phyloP scores from a whole-genome alignment of 2,888 invertebrate genomes.

The Drosophila mimica region DNA sequence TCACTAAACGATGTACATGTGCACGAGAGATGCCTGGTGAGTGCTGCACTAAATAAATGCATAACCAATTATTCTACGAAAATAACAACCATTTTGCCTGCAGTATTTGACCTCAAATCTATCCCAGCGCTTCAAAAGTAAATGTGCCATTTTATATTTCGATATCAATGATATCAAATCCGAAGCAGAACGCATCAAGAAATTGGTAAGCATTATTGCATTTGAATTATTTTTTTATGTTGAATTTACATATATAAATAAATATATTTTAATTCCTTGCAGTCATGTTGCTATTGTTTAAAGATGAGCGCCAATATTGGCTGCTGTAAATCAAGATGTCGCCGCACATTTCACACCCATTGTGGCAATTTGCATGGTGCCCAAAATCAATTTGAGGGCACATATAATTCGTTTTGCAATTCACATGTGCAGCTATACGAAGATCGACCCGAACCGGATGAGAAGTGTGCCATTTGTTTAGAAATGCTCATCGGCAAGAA shows the following conservation, averaged over 20 bases:
- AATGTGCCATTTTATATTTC: constrained; percentile 91
- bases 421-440: constrained; percentile 44
- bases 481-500: constrained; percentile 82
- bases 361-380: constrained; percentile 89
- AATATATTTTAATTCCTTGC: constrained; percentile 1
- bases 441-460: constrained; percentile 26
- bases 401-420: constrained; percentile 86
- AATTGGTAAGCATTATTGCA: constrained; percentile 86
- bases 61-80: background rate
- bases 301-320: constrained; percentile 89
- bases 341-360: constrained; percentile 90
- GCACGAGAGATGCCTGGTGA: constrained; percentile 92
- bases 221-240: background rate
- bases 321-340: constrained; percentile 90
- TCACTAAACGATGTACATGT: constrained; percentile 86
- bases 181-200: constrained; percentile 88
- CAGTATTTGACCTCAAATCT: constrained; percentile 90
- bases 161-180: constrained; percentile 88
- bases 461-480: constrained; percentile 90
- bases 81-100: background rate
- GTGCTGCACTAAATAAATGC: constrained; percentile 50
- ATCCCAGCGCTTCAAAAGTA: constrained; percentile 88
- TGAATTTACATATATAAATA: background rate
- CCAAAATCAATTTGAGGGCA: constrained; percentile 88
- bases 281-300: constrained; percentile 90